phyloP scores from a whole-genome alignment of 2,888 invertebrate genomes.

The Hirtodrosophila trivittata region DNA sequence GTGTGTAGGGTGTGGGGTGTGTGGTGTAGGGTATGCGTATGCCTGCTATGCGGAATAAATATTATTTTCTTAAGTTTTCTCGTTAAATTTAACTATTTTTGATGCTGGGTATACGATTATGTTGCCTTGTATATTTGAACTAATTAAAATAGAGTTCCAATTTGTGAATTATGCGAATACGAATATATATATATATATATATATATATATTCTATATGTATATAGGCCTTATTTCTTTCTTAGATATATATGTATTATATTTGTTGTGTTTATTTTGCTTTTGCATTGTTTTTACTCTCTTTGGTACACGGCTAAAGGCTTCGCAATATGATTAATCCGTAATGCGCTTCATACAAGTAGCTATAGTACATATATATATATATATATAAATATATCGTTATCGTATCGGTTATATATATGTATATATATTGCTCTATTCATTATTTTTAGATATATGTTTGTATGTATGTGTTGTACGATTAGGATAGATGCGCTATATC shows the following conservation, averaged over 20 bases:
- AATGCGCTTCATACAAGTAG: slow-evolving; percentile 44
- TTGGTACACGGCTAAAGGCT: slow-evolving; percentile 76
- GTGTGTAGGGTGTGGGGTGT: not conserved
- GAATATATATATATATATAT: slow-evolving; percentile 20
- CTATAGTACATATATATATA: slow-evolving; percentile 57
- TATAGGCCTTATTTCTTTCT: slow-evolving; percentile 3
- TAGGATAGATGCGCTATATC: slow-evolving; percentile 45
- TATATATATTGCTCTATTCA: slow-evolving; percentile 66
- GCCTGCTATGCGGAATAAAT: too few relatives aligned
- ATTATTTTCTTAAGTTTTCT: not conserved
- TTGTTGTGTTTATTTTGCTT: too few relatives aligned
- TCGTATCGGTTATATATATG: slow-evolving; percentile 19
- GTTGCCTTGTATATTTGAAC: slow-evolving; percentile 56
- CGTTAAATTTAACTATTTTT: slow-evolving; percentile 27
- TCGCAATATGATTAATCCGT: slow-evolving; percentile 57
- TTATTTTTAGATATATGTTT: slow-evolving; percentile 28
- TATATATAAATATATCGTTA: slow-evolving; percentile 28
- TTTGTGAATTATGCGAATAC: slow-evolving; percentile 35
- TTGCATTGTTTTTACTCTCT: slow-evolving; percentile 39
- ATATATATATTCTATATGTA: not conserved
- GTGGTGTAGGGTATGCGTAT: not conserved
- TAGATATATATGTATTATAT: too few relatives aligned
- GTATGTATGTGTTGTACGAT: slow-evolving; percentile 52
- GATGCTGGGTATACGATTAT: slow-evolving; percentile 12
- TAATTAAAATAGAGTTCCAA: slow-evolving; percentile 65